A percentile compares a stretch with the other conserved stretches of the same genome.
These are phyloP conservation scores for Onychomys leucogaster DNA, from an alignment of 2,797 vertebrate genomes.

Conservation along the genomic window DNA sequence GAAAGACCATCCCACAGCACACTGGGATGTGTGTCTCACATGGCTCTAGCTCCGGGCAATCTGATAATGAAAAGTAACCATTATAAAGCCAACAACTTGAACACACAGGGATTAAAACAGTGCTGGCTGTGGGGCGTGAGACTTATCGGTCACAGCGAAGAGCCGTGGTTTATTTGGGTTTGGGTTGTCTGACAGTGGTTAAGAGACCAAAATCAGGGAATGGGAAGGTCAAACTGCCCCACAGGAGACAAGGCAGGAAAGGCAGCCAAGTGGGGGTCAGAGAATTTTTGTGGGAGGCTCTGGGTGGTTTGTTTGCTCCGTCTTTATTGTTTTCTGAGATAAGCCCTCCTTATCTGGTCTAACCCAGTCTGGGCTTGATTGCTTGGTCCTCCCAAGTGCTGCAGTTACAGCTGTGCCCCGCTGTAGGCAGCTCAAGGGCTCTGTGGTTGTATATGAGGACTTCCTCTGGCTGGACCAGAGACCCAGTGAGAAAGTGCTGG, in stretches of 20 bases:
- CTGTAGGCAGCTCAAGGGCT: neutral
- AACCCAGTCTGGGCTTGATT: neutral
- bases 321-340: neutral
- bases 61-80: neutral
- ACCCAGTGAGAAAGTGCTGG: neutral
- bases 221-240: fast-evolving
- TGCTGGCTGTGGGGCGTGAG: fast-evolving
- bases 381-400: neutral
- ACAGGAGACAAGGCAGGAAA: neutral
- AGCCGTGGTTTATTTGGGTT: neutral
- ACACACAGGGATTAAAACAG: neutral
- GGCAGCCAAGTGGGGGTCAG: fast-evolving
- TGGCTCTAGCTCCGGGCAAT: neutral
- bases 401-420: neutral
- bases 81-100: neutral
- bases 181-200: neutral
- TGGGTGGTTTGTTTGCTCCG: neutral
- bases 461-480: neutral
- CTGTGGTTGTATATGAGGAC: neutral
- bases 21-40: neutral
- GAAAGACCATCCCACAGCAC: no score
- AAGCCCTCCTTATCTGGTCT: neutral
- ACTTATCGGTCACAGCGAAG: fast-evolving
- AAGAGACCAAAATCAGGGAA: neutral
- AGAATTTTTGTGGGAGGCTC: no score